phyloP scores from a whole-genome alignment of 2,888 invertebrate species.

The Melanostoma scalare region DNA sequence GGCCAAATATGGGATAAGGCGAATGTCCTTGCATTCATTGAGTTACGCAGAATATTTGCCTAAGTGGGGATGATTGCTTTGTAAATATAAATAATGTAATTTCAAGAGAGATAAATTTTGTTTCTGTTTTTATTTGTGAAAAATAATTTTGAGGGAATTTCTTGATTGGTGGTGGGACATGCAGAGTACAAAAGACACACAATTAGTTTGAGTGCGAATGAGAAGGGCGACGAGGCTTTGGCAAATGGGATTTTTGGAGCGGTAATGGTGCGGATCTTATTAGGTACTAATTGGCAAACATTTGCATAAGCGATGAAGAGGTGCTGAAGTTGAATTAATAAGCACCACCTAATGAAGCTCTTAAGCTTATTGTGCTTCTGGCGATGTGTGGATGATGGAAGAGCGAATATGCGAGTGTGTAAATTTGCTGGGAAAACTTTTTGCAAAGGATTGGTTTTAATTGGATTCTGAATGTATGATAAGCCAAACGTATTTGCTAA shows the following conservation, averaged over 20 bases:
- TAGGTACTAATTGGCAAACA: slow-evolving; percentile 70
- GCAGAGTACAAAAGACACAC: no score
- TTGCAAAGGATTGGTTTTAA: no score
- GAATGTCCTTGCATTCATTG: slow-evolving; percentile 37
- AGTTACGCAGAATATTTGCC: slow-evolving; percentile 53
- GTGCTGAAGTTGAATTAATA: slow-evolving; percentile 51
- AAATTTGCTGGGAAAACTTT: no score
- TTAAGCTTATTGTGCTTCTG: slow-evolving; percentile 6
- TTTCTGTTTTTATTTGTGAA: slow-evolving; percentile 16
- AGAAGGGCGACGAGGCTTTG: neutral
- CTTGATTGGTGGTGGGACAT: no score
- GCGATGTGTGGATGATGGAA: neutral
- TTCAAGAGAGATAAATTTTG: slow-evolving; percentile 44
- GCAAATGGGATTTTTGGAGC: slow-evolving; percentile 21
- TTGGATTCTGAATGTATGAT: no score
- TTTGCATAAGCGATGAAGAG: slow-evolving; percentile 61
- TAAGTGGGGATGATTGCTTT: slow-evolving; percentile 67
- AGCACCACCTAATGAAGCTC: slow-evolving; percentile 24
- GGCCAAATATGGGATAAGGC: neutral
- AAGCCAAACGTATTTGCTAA: no score
- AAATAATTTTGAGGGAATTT: neutral
- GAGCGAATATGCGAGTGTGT: no score
- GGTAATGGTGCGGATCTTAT: slow-evolving; percentile 58
- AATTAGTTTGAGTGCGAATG: no score
- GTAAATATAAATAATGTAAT: slow-evolving; percentile 67